Conservation (phyloP, 2,113 vertebrate genomes). For the Zosterops borbonicus region DNA sequence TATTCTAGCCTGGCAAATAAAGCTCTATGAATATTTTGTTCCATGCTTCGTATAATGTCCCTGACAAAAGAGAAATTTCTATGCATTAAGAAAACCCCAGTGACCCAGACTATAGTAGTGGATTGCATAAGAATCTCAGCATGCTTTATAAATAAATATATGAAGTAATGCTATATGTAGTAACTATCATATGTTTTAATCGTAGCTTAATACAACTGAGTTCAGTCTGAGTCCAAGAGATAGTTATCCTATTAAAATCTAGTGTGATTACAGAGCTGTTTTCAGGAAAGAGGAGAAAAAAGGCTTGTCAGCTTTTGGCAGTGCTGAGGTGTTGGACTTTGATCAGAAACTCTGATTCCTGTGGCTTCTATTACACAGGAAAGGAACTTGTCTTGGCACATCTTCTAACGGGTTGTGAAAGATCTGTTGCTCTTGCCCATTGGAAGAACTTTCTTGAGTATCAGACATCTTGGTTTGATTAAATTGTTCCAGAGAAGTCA, state of each 20-base stretch:
- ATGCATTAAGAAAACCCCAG: neutral
- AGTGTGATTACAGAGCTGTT: constrained; percentile 57
- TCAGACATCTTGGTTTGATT: constrained; percentile 54
- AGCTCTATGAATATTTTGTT: neutral
- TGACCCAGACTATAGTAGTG: neutral
- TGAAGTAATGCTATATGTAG: constrained; percentile 33
- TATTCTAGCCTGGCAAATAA: neutral
- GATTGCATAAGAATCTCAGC: neutral
- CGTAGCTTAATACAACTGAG: constrained; percentile 11
- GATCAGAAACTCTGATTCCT: constrained; percentile 64
- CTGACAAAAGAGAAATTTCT: neutral
- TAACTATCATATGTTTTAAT: constrained; percentile 23
- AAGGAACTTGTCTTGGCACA: constrained; percentile 51
- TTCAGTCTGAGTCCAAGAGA: constrained; percentile 50
- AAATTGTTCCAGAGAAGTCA: constrained; percentile 55
- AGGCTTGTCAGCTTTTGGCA: constrained; percentile 61
- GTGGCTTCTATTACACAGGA: constrained; percentile 62
- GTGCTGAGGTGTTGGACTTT: constrained; percentile 39
- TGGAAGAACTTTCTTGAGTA: constrained; percentile 63
- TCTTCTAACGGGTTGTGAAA: constrained; percentile 61
- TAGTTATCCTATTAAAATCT: constrained; percentile 60
- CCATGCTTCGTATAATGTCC: neutral
- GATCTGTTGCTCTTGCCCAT: constrained; percentile 38
- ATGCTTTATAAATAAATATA: constrained; percentile 20
- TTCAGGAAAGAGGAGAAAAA: constrained; percentile 16